Evolutionary conservation across 2,797 vertebrate genomes (phyloP), one percentile per base, ranked within the genome.

Genomic region (Sphaeramia orbicularis): DNA sequence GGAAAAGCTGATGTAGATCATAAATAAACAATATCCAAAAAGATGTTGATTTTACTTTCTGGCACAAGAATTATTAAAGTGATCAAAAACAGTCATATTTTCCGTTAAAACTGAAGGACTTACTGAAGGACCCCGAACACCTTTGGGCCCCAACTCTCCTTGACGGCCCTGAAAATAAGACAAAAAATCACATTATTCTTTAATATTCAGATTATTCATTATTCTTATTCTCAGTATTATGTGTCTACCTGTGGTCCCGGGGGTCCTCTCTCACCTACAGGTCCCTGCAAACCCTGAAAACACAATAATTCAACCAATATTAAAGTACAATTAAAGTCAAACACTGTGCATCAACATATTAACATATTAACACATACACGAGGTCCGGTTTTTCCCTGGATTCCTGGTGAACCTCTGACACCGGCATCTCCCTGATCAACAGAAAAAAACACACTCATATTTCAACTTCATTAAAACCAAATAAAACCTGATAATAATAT

Each of bases 251-350:
- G 89, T 63, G 91, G 90, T 68, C 95, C 95, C 0, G 78, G 75
- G 60, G 82, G 56, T 0, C 94, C 95, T 74, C 87, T 89, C 14
- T 90, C 91, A 55, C 95, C 94, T 1, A 79, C 55, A 4, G 68
- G 71, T 27, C 95, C 95, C n/a, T 59, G 69, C 41, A 88, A 80
- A 64, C 94, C 95, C 95, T 96, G 74, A 86, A 64, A 21, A 80
- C 71, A 51, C 12, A 57, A 19, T 37, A 12, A 50, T 36, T 16
- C 4, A 66, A 45, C 18, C n/a, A n/a, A n/a, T n/a, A n/a, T n/a
- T 3, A 38, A 2, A 30, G 15, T 6, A 16, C 32, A 21, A 16
- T 7, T 15, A 35, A 24, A 35, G 50, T 18, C 4, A 49, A 43
- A 18, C 16, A 18, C 35, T 15, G 13, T 44, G 12, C 10, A 3